phyloP scores from a whole-genome alignment of 2,888 invertebrate genomes.

The Amphipyra tragopoginis region DNA sequence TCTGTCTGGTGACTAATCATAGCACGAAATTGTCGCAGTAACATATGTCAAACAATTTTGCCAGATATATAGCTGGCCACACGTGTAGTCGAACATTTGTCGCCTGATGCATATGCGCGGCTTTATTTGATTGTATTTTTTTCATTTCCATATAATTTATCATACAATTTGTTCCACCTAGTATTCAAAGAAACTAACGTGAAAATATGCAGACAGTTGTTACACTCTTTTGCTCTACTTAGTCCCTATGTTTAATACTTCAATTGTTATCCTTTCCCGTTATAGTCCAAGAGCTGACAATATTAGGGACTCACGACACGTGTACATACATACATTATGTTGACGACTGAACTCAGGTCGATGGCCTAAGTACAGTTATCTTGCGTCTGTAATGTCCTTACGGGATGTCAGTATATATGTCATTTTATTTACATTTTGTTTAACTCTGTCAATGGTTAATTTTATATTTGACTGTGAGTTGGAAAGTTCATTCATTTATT shows the following conservation, averaged over 20 bases:
- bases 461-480: neutral
- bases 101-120: too few relatives aligned
- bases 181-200: too few relatives aligned
- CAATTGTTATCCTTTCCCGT: constrained; percentile 37
- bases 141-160: too few relatives aligned
- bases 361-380: constrained; percentile 53
- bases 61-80: too few relatives aligned
- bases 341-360: constrained; percentile 41
- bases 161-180: too few relatives aligned
- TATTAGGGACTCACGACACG: constrained; percentile 55
- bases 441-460: neutral
- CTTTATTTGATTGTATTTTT: too few relatives aligned
- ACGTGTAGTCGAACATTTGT: too few relatives aligned
- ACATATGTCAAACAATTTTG: too few relatives aligned
- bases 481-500: neutral
- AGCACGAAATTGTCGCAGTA: too few relatives aligned
- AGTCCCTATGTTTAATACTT: constrained; percentile 14
- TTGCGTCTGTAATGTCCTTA: constrained; percentile 47
- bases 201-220: neutral
- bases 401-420: constrained; percentile 15
- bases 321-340: constrained; percentile 22
- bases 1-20: too few relatives aligned
- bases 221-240: neutral
- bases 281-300: constrained; percentile 7
- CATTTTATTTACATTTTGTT: constrained; percentile 30